Evolutionary conservation across 2,797 vertebrate genomes (phyloP).

Genomic region (Euthynnus affinis): DNA sequence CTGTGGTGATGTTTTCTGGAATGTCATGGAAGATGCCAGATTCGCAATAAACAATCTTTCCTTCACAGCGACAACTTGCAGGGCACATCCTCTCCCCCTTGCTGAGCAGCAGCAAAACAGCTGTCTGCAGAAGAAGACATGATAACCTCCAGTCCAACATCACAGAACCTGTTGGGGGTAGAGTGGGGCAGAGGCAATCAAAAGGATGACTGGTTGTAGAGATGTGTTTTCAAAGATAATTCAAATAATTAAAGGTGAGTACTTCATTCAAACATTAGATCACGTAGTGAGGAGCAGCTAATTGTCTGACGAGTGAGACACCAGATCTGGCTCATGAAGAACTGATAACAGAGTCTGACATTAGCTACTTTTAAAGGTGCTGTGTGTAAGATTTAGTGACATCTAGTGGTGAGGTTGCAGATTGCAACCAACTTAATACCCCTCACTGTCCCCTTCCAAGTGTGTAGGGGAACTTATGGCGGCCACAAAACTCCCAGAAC

Average conservation of each 20-base stretch:
- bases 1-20: constrained; percentile 93
- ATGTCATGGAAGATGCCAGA: constrained; percentile 94
- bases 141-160: constrained; percentile 83
- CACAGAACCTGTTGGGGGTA: constrained; percentile 81
- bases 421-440: too few species aligned
- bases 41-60: constrained; percentile 97
- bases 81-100: constrained; percentile 94
- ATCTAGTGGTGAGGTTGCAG: too few species aligned
- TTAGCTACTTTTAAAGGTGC: constrained; percentile 38
- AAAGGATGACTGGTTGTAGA: constrained; percentile 47
- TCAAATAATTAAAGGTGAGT: constrained; percentile 38
- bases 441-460: too few species aligned
- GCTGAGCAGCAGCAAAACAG: constrained; percentile 86
- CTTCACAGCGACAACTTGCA: constrained; percentile 94
- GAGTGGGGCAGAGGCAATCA: constrained; percentile 69
- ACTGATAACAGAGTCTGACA: constrained; percentile 57
- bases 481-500: too few species aligned
- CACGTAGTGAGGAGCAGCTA: constrained; percentile 48
- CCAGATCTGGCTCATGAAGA: constrained; percentile 66
- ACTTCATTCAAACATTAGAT: constrained; percentile 43
- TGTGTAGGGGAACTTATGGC: too few species aligned
- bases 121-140: constrained; percentile 83
- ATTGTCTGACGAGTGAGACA: constrained; percentile 57
- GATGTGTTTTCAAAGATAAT: constrained; percentile 30
- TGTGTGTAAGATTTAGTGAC: too few species aligned